These are phyloP conservation scores for Pyrocephalus nanus DNA, from an alignment of 2,797 vertebrate genomes.

Conservation along the genomic window DNA sequence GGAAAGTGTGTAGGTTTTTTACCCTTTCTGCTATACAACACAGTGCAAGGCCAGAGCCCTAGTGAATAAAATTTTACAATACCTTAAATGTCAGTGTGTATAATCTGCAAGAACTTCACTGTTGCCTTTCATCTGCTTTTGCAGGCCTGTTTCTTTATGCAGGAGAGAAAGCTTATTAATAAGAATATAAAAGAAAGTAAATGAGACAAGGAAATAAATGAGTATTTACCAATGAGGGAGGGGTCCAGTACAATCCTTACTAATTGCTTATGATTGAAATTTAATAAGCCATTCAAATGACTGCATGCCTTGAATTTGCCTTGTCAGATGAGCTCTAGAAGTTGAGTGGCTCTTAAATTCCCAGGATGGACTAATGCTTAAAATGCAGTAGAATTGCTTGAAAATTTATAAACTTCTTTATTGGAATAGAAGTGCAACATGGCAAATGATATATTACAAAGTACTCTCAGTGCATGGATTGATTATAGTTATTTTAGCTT, in stretches of 20 bases:
- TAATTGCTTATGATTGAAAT: constrained; percentile 51
- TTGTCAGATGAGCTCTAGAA: background rate
- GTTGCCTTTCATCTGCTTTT: constrained; percentile 6
- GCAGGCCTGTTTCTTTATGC: background rate
- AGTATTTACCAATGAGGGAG: constrained; percentile 27
- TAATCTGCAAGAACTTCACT: background rate
- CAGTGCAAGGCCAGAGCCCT: background rate
- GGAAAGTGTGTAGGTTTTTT: background rate
- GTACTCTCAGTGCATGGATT: background rate
- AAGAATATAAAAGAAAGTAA: constrained; percentile 7
- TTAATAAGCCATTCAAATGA: constrained; percentile 44
- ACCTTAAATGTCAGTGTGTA: background rate
- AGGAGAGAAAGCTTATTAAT: constrained; percentile 22
- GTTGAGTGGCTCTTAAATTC: constrained; percentile 1
- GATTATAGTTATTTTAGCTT: background rate
- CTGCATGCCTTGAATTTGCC: background rate
- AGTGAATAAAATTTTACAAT: background rate
- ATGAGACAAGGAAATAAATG: constrained; percentile 60
- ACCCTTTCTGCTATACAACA: background rate
- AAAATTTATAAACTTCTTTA: background rate
- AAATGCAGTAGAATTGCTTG: background rate
- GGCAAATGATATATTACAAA: background rate
- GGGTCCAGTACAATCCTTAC: background rate
- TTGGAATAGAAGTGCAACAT: background rate
- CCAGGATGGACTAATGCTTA: background rate